Evolutionary conservation across 1,140 invertebrate species (phyloP).

Genomic region (Gryon sp.): DNA sequence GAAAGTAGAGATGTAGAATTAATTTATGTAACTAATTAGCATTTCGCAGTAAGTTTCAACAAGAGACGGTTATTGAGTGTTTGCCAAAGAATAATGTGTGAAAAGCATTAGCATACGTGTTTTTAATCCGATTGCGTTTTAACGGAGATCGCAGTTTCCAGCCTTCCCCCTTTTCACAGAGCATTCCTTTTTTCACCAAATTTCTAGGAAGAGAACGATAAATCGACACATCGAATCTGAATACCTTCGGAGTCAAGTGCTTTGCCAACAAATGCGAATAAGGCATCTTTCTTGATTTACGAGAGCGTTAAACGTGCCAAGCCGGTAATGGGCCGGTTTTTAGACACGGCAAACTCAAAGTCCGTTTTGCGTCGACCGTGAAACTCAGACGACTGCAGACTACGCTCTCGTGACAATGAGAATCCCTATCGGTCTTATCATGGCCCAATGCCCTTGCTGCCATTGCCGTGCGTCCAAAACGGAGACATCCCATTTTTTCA

Average conservation of each 20-base stretch:
- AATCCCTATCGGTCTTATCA: conserved; percentile 58
- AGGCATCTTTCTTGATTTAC: conserved; percentile 60
- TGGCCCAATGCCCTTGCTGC: conserved; percentile 32
- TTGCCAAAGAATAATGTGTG: conserved; percentile 31
- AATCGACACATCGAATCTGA: conserved; percentile 55
- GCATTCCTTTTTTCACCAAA: too few species aligned
- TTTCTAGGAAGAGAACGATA: conserved; percentile 44
- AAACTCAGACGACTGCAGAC: conserved; percentile 23
- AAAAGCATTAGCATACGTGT: conserved; percentile 43
- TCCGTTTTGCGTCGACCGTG: conserved; percentile 53
- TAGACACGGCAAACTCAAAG: conserved; percentile 53
- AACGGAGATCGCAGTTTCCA: conserved; percentile 9
- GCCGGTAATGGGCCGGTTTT: conserved; percentile 59
- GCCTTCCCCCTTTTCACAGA: too few species aligned
- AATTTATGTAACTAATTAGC: conserved; percentile 40
- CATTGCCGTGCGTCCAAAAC: conserved; percentile 36
- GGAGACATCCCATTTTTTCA: conserved; percentile 60
- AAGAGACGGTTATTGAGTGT: conserved; percentile 25
- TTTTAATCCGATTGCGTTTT: conserved; percentile 34
- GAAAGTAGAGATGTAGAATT: neutral
- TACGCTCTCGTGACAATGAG: conserved; percentile 44
- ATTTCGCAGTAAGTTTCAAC: conserved; percentile 22
- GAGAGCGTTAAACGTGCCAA: conserved; percentile 52
- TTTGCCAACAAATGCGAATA: conserved; percentile 52
- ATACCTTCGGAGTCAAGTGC: conserved; percentile 42